phyloP scores from a whole-genome alignment of 2,797 vertebrate species.

The Hypotaenidia philippensis region DNA sequence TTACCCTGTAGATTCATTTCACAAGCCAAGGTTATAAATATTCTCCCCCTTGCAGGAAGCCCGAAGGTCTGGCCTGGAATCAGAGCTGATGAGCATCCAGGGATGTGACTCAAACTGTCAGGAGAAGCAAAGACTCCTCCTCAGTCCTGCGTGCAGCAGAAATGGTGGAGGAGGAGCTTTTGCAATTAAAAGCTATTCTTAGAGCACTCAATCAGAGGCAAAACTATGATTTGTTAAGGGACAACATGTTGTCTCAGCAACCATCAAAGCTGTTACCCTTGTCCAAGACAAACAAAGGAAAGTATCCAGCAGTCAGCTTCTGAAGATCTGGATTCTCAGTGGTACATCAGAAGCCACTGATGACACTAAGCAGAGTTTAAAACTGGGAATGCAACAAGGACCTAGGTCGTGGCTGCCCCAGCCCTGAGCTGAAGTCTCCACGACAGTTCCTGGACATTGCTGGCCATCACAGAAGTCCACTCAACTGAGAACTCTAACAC shows the following conservation, averaged over 20 bases:
- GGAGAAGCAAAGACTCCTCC: neutral
- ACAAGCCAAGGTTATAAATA: neutral
- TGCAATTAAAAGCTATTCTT: neutral
- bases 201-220: neutral
- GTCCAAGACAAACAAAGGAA: neutral
- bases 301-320: neutral
- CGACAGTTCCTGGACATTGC: neutral
- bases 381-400: neutral
- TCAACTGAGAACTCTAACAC: neutral
- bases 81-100: neutral
- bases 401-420: fast-evolving
- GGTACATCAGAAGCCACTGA: neutral
- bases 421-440: neutral
- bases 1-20: neutral
- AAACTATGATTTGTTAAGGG: neutral
- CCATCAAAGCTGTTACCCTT: neutral
- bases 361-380: neutral
- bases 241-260: neutral
- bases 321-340: neutral
- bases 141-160: neutral
- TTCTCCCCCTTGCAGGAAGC: neutral
- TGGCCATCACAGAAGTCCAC: neutral
- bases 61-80: neutral
- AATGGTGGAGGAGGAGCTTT: neutral
- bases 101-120: neutral